A percentile compares a stretch with the other conserved stretches of the same genome.
Conservation (phyloP, 2,113 vertebrate species). For the Aleadryas rufinucha region DNA sequence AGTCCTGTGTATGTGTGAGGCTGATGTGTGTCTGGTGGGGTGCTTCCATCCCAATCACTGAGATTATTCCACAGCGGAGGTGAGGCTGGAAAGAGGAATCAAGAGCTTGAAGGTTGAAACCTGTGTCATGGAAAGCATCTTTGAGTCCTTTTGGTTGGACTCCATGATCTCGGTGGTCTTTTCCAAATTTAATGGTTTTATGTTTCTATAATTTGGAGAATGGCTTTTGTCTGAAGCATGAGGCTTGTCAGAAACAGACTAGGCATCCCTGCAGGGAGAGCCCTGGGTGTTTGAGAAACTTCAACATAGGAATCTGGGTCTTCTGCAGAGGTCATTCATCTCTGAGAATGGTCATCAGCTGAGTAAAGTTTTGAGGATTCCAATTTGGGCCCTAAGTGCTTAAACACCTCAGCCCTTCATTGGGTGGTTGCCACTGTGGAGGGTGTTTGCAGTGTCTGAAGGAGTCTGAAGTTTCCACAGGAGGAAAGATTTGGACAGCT, state of each 20-base stretch:
- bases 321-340: background rate
- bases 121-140: background rate
- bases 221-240: background rate
- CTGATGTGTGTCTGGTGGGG: rapidly evolving
- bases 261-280: background rate
- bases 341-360: background rate
- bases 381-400: background rate
- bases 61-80: background rate
- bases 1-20: rapidly evolving
- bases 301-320: rapidly evolving
- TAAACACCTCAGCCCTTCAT: background rate
- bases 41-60: background rate
- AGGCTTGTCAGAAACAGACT: background rate
- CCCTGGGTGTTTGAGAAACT: background rate
- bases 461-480: background rate
- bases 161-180: background rate
- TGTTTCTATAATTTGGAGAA: background rate
- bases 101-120: background rate
- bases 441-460: background rate
- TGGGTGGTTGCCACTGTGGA: rapidly evolving
- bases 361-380: background rate
- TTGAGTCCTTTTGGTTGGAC: rapidly evolving
- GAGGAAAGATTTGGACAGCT: background rate
- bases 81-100: background rate
- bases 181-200: background rate